These are phyloP conservation scores for Protophormia terraenovae DNA, from an alignment of 2,888 invertebrate species.

Conservation along the genomic window DNA sequence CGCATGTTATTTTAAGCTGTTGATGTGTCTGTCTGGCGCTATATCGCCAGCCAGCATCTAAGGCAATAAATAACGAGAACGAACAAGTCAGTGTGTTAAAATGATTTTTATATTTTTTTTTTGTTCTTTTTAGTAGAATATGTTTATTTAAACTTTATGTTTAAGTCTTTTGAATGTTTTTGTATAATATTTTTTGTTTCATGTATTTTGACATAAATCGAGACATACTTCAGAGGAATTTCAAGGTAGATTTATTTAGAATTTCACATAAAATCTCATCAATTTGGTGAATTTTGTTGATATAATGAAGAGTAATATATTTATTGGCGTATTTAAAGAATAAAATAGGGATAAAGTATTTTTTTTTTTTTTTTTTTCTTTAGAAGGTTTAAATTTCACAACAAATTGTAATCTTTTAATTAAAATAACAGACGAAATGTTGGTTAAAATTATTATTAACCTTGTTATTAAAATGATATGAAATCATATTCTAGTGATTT, in stretches of 20 bases:
- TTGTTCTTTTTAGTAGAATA: slow-evolving; percentile 33
- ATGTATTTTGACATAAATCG: slow-evolving; percentile 46
- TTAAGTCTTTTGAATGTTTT: background rate
- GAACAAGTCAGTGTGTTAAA: slow-evolving; percentile 44
- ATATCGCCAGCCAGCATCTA: slow-evolving; percentile 77
- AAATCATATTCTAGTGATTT: too few relatives aligned
- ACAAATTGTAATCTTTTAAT: background rate
- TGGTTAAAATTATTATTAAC: background rate
- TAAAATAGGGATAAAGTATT: background rate
- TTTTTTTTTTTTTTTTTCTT: background rate
- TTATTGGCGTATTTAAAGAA: background rate
- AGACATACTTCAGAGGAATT: slow-evolving; percentile 60
- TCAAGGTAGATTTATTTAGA: slow-evolving; percentile 57
- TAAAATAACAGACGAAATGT: background rate
- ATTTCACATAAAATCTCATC: slow-evolving; percentile 45
- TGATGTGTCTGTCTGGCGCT: slow-evolving; percentile 76
- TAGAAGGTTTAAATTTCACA: background rate
- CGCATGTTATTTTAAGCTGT: slow-evolving; percentile 59
- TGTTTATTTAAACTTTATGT: slow-evolving; percentile 56
- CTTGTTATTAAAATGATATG: background rate
- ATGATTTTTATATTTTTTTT: background rate
- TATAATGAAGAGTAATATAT: background rate
- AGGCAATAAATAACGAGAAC: slow-evolving; percentile 76
- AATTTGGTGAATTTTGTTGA: slow-evolving; percentile 15
- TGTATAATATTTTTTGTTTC: background rate